phyloP scores from a whole-genome alignment of 2,113 vertebrate genomes.

The Etheostoma cragini region DNA sequence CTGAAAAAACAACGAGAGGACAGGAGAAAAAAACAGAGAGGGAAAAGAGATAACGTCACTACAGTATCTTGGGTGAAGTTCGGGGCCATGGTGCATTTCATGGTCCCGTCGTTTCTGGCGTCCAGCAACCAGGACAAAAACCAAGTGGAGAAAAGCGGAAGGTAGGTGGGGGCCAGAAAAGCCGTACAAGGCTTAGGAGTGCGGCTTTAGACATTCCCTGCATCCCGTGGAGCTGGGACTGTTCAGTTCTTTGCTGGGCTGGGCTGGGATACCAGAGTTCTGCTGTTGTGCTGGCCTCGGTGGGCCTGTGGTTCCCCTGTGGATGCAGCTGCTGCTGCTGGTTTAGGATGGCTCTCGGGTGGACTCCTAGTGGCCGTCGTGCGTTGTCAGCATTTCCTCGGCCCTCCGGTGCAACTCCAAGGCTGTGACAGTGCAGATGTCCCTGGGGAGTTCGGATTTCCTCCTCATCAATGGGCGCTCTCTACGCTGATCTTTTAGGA shows the following conservation, averaged over 20 bases:
- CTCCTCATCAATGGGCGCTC: constrained; percentile 93
- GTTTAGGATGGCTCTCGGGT: constrained; percentile 48
- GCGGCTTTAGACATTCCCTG: constrained; percentile 50
- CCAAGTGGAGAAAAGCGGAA: neutral
- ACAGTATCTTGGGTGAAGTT: constrained; percentile 47
- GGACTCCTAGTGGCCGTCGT: constrained; percentile 91
- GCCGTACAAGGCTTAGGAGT: constrained; percentile 11
- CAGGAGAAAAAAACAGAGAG: constrained; percentile 10
- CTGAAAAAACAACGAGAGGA: constrained; percentile 42
- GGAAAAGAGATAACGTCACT: constrained; percentile 18
- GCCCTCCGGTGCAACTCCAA: constrained; percentile 95
- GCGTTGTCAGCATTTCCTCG: constrained; percentile 90
- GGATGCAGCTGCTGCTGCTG: constrained; percentile 64
- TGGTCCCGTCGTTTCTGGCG: constrained; percentile 29
- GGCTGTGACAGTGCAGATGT: constrained; percentile 95
- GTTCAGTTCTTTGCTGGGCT: constrained; percentile 55
- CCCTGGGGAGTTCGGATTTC: constrained; percentile 98
- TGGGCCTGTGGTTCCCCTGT: constrained; percentile 56
- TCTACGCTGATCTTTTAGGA: constrained; percentile 90
- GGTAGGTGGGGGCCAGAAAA: neutral
- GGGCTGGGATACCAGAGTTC: constrained; percentile 46
- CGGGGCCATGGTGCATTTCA: constrained; percentile 17
- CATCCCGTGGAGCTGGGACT: constrained; percentile 38
- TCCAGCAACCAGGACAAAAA: constrained; percentile 38
- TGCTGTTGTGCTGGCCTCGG: constrained; percentile 57